Conservation (phyloP, 2,797 vertebrate genomes). For the Eutrigla gurnardus region DNA sequence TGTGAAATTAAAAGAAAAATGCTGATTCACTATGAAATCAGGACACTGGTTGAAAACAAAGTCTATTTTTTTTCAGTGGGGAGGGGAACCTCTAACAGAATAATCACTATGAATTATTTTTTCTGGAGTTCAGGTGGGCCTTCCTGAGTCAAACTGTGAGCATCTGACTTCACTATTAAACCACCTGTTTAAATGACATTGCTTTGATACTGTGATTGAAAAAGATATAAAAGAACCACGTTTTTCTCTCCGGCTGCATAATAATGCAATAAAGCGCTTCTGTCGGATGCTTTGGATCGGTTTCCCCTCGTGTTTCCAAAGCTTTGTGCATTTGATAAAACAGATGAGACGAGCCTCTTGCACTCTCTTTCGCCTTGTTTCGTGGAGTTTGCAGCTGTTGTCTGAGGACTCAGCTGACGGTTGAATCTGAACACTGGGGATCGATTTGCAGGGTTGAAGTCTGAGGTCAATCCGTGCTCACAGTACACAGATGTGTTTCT, state of each 20-base stretch:
- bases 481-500: conserved; percentile 4
- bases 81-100: not conserved
- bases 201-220: conserved; percentile 31
- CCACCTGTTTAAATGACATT: conserved; percentile 2
- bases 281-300: conserved; percentile 30
- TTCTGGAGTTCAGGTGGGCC: not conserved
- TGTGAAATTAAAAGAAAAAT: conserved; percentile 1
- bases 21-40: conserved; percentile 24
- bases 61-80: not conserved
- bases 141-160: conserved; percentile 14
- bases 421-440: conserved; percentile 11
- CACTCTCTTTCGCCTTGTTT: conserved; percentile 18
- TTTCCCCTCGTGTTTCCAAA: conserved; percentile 22
- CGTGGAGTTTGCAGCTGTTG: conserved; percentile 39
- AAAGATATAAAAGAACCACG: conserved; percentile 26
- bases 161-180: not conserved
- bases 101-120: not conserved
- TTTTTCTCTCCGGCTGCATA: conserved; percentile 27
- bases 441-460: not conserved
- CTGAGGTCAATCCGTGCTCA: not conserved
- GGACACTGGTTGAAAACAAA: conserved; percentile 3
- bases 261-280: conserved; percentile 45
- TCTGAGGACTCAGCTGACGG: conserved; percentile 41
- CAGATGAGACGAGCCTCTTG: conserved; percentile 38
- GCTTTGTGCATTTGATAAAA: conserved; percentile 38